Evolutionary conservation across 2,888 invertebrate genomes (phyloP), one percentile per base, ranked within the genome.

Genomic region (Yponomeuta plumbellus): DNA sequence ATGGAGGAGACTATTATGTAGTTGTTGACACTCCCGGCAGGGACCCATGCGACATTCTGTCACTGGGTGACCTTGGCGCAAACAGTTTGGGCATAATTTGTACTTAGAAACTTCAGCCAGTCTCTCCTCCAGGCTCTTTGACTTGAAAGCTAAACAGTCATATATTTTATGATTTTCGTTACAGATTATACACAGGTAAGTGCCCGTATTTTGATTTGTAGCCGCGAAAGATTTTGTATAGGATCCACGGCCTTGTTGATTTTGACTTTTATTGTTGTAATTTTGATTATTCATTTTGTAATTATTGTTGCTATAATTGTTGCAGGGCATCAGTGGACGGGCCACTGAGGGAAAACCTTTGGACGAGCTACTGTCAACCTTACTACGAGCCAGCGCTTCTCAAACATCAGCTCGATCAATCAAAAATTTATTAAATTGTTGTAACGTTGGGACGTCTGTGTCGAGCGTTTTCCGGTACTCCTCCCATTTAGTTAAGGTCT

Each of bases 401-500:
- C 2, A 26, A 26, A 26, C 26, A 5, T 26, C 26, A 26, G 26
- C 26, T 26, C 26, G 26, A 26, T 26, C 26, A 26, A 26, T 26
- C 5, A 26, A 26, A 26, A 26, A 26, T 26, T 26, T 26, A 26
- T 26, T 4, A 26, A 26, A 26, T 26, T 26, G 26, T 5, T 26
- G 26, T 26, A 26, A 26, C 26, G 26, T 26, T 26, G 26, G 26
- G 26, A 26, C 26, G 26, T 26, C 26, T 26, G 26, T 26, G 26
- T 26, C 26, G 26, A 26, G 26, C 26, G 26, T 26, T 4, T 26
- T 26, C 26, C 26, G 26, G n/a, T 26, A 44, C n/a, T 73, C 72
- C 64, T 72, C 73, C 73, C 72, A 72, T 61, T 71, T 71, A 0
- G 57, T 17, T 8, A 21, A 56, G 3, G 74, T 73, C 8, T 40